Percentiles rank a stretch among this genome's conserved stretches.
Conservation (phyloP, 2,888 invertebrate species). For the Calliphora vomitoria region DNA sequence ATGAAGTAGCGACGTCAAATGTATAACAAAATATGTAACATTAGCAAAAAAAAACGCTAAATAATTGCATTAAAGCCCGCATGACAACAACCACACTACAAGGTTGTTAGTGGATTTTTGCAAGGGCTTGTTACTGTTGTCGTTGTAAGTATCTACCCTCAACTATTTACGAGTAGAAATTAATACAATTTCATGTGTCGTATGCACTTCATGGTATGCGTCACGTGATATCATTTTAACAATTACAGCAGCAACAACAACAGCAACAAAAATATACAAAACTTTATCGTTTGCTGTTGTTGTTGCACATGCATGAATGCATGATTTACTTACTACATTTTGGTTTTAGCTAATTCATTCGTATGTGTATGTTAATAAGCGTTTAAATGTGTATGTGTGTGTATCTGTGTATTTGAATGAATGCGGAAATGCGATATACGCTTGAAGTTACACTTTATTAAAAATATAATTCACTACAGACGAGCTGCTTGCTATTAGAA, state of each 20-base stretch:
- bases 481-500: neutral
- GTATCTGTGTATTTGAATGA: constrained; percentile 8
- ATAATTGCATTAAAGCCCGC: constrained; percentile 30
- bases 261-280: constrained; percentile 34
- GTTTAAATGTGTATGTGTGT: too few species aligned
- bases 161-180: constrained; percentile 46
- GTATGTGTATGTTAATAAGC: too few species aligned
- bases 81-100: constrained; percentile 5
- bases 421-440: constrained; percentile 44
- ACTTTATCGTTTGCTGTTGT: constrained; percentile 35
- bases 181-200: constrained; percentile 35
- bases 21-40: neutral
- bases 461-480: neutral
- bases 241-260: constrained; percentile 38
- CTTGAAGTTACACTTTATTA: constrained; percentile 7
- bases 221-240: constrained; percentile 69
- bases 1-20: constrained; percentile 39
- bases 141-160: constrained; percentile 27
- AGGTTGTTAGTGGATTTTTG: constrained; percentile 5
- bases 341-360: constrained; percentile 4
- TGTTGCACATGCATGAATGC: constrained; percentile 58
- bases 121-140: constrained; percentile 45
- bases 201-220: constrained; percentile 53
- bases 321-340: constrained; percentile 32
- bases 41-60: neutral